Percentiles rank a stretch among this genome's conserved stretches.
Conservation (phyloP, 1,140 invertebrate species). For the Panulirus ornatus region DNA sequence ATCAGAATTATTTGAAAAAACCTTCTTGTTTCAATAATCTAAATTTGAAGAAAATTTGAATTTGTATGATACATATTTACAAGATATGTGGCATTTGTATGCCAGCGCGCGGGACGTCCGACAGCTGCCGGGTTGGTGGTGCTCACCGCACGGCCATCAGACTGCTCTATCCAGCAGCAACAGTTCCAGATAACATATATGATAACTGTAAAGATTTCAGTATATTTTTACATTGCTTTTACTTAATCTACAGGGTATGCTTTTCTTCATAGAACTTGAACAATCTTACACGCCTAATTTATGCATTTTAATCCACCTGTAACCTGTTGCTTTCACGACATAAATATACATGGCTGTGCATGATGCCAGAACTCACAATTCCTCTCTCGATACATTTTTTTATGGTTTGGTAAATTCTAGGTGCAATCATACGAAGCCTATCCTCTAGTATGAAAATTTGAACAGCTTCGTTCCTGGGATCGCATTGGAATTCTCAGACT, state of each 20-base stretch:
- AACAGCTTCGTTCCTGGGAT: too few species aligned
- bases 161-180: background rate
- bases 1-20: background rate
- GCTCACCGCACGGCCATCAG: background rate
- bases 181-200: background rate
- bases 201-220: background rate
- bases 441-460: too few species aligned
- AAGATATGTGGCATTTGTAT: background rate
- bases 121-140: background rate
- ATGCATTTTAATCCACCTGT: background rate
- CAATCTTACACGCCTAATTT: background rate
- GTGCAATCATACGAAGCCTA: too few species aligned
- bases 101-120: background rate
- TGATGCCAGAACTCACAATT: background rate
- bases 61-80: background rate
- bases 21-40: background rate
- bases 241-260: background rate
- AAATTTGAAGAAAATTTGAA: background rate
- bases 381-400: too few species aligned
- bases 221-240: background rate
- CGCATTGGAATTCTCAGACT: too few species aligned
- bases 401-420: too few species aligned
- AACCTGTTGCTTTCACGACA: background rate
- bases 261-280: background rate
- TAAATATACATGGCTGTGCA: background rate